phyloP scores from a whole-genome alignment of 2,113 vertebrate genomes.

The Proterorhinus semilunaris region DNA sequence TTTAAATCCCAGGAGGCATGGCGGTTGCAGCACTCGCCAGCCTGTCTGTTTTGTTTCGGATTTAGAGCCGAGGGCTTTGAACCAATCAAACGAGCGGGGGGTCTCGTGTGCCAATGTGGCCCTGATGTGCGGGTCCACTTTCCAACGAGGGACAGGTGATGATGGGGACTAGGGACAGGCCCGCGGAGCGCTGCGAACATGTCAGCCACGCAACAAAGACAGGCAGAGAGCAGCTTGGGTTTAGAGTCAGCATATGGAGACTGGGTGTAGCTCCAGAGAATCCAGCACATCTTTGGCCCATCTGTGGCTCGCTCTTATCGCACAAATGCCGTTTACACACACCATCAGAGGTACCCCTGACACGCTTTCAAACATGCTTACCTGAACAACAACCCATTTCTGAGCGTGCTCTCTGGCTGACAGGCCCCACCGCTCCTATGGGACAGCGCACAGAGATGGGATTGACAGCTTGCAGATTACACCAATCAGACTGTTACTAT shows the following conservation, averaged over 20 bases:
- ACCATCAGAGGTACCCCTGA: constrained; percentile 1
- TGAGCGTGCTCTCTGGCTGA: constrained; percentile 27
- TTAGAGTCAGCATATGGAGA: constrained; percentile 68
- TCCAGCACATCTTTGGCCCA: constrained; percentile 63
- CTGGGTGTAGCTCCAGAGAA: constrained; percentile 55
- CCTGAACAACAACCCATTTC: constrained; percentile 53
- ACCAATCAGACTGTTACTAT: constrained; percentile 62
- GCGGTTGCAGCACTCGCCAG: constrained; percentile 24
- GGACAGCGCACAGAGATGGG: constrained; percentile 45
- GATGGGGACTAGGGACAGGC: constrained; percentile 34
- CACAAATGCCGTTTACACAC: constrained; percentile 29
- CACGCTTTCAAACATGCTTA: constrained; percentile 34
- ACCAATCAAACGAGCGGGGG: constrained; percentile 64
- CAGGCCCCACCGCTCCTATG: constrained; percentile 31
- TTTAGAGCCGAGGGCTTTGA: constrained; percentile 63
- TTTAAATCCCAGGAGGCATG: constrained; percentile 53
- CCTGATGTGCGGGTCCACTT: constrained; percentile 41
- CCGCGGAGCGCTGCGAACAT: constrained; percentile 49
- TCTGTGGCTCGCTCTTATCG: constrained; percentile 56
- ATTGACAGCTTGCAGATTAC: constrained; percentile 72
- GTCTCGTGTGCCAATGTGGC: constrained; percentile 61
- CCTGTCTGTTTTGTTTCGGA: constrained; percentile 70
- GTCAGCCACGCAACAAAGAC: constrained; percentile 46
- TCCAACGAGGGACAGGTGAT: constrained; percentile 50
- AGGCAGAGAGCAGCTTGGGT: constrained; percentile 56